These are phyloP conservation scores for Anoura caudifer DNA, from an alignment of 2,113 vertebrate species.

Conservation along the genomic window DNA sequence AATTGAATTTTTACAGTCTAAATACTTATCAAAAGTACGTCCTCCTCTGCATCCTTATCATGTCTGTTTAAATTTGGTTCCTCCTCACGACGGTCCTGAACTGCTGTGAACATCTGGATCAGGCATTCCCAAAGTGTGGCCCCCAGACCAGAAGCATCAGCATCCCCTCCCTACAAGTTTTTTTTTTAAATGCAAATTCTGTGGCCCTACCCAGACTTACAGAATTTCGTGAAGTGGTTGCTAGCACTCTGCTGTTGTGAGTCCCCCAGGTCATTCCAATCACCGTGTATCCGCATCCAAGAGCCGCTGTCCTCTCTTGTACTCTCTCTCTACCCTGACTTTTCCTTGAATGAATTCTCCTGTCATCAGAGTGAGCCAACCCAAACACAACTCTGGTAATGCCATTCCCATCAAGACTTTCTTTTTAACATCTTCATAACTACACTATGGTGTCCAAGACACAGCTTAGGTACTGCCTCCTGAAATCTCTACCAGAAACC, in stretches of 20 bases:
- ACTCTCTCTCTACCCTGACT: neutral
- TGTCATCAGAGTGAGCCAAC: neutral
- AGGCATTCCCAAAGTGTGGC: neutral
- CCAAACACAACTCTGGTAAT: neutral
- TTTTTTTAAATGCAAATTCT: neutral
- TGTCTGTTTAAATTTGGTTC: neutral
- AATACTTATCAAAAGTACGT: neutral
- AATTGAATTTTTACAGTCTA: neutral
- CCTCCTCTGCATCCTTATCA: neutral
- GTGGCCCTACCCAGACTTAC: fast-evolving
- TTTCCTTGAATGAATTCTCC: neutral
- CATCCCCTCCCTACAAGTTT: neutral
- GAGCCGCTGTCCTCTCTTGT: neutral
- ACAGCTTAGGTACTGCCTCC: neutral
- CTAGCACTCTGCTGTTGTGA: neutral
- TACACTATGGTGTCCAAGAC: neutral
- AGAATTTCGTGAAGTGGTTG: fast-evolving
- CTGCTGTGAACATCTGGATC: neutral
- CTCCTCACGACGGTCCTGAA: neutral
- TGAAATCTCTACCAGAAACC: neutral
- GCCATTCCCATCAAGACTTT: neutral
- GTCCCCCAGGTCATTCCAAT: neutral
- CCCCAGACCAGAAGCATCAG: too few species aligned
- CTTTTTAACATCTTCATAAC: neutral
- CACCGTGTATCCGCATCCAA: neutral